Conservation (phyloP, 1,140 invertebrate genomes). For the Cryptotermes secundus region DNA sequence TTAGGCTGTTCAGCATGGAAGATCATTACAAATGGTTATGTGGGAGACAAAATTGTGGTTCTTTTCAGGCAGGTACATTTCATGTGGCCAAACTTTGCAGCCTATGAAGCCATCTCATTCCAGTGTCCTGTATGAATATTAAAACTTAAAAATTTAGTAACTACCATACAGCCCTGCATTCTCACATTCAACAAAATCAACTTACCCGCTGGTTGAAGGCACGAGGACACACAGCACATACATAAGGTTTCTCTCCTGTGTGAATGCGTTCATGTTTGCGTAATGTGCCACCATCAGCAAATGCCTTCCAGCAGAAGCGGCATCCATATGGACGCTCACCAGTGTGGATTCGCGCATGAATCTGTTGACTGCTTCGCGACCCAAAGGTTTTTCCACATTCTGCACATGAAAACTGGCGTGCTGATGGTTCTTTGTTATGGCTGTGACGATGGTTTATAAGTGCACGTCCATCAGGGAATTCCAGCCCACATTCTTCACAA, state of each 20-base stretch:
- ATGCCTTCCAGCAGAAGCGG: conserved; percentile 97
- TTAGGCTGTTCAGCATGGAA: too few species aligned
- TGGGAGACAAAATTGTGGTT: too few species aligned
- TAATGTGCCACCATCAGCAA: conserved; percentile 96
- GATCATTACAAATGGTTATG: too few species aligned
- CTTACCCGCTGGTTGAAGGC: conserved; percentile 75
- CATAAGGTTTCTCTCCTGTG: conserved; percentile 93
- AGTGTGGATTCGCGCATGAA: conserved; percentile 86
- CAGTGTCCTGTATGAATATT: too few species aligned
- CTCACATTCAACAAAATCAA: too few species aligned
- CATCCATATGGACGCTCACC: conserved; percentile 86
- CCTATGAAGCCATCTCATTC: too few species aligned
- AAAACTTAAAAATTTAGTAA: too few species aligned
- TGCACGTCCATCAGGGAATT: conserved; percentile 67
- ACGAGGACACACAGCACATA: conserved; percentile 88
- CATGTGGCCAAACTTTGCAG: too few species aligned
- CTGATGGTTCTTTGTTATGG: conserved; percentile 55
- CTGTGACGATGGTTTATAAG: conserved; percentile 63
- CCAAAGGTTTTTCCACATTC: conserved; percentile 84
- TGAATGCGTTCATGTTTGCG: conserved; percentile 98
- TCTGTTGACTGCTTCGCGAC: conserved; percentile 87
- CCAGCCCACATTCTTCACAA: conserved; percentile 69
- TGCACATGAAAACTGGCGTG: conserved; percentile 76
- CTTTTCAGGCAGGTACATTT: too few species aligned
- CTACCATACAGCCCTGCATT: too few species aligned